These are phyloP conservation scores for Metellina segmentata DNA, from an alignment of 2,888 invertebrate genomes.

Conservation along the genomic window DNA sequence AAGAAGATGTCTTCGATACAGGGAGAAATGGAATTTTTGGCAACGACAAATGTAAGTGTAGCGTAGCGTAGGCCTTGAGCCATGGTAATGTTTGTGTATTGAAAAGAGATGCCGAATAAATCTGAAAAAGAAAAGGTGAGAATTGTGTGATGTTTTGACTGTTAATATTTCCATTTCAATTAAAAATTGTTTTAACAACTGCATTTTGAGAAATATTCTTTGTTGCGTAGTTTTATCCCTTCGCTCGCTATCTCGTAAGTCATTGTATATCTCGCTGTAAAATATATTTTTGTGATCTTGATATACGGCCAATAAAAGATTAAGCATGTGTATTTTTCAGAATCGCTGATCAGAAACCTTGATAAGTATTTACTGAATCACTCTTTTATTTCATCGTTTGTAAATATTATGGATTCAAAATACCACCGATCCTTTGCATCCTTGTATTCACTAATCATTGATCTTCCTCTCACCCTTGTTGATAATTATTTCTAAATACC, in stretches of 20 bases:
- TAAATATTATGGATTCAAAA: conserved; percentile 1
- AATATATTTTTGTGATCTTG: conserved; percentile 47
- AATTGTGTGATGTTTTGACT: background rate
- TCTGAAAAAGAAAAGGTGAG: conserved; percentile 76
- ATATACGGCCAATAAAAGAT: conserved; percentile 31
- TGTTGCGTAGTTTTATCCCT: conserved; percentile 40
- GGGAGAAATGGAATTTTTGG: conserved; percentile 74
- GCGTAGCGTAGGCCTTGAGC: conserved; percentile 77
- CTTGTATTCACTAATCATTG: conserved; percentile 21
- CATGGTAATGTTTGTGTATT: conserved; percentile 77
- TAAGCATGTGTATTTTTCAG: background rate
- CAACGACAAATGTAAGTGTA: conserved; percentile 76
- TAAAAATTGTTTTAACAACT: background rate
- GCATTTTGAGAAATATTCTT: background rate
- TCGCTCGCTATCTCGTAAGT: conserved; percentile 41
- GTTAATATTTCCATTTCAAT: conserved; percentile 18
- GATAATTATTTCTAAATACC: background rate
- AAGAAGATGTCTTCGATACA: conserved; percentile 56
- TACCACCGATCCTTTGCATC: background rate
- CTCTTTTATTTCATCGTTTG: background rate
- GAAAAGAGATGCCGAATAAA: conserved; percentile 76
- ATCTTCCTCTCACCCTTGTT: conserved; percentile 33
- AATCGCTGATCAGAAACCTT: background rate
- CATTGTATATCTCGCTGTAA: conserved; percentile 30
- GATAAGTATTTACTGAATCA: background rate